These are phyloP conservation scores for Anseranas semipalmata DNA, from an alignment of 2,113 vertebrate genomes.

Conservation along the genomic window DNA sequence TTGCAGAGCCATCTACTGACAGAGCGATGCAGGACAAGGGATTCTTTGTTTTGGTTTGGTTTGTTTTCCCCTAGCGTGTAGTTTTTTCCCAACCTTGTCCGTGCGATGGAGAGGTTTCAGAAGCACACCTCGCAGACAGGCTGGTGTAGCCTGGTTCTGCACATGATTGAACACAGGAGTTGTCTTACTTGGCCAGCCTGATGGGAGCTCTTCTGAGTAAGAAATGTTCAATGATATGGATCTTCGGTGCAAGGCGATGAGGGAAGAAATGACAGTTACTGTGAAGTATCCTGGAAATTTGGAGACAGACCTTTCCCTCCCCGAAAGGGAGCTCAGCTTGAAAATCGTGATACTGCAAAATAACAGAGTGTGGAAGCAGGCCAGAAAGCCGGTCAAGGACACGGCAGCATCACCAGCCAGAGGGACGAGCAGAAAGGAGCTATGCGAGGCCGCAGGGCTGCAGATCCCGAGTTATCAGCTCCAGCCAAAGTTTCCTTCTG, in stretches of 20 bases:
- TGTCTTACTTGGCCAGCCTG: not conserved
- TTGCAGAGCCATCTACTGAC: conserved; percentile 49
- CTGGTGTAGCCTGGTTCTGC: not conserved
- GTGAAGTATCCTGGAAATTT: not conserved
- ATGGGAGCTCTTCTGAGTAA: not conserved
- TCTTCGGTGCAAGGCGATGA: not conserved
- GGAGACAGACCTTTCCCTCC: not conserved
- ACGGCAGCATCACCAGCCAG: not conserved
- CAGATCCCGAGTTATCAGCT: not conserved
- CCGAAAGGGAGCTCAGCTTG: not conserved
- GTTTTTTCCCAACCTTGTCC: not conserved
- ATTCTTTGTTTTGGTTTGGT: accelerated
- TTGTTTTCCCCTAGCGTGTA: accelerated
- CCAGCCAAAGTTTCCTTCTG: not conserved
- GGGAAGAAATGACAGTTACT: not conserved
- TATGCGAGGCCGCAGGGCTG: not conserved
- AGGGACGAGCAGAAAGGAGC: not conserved
- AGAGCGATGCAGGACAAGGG: not conserved
- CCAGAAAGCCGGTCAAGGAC: not conserved
- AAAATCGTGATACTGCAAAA: not conserved
- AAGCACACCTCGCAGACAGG: not conserved
- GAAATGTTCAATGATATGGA: not conserved
- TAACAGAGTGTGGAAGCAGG: accelerated
- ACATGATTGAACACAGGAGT: not conserved
- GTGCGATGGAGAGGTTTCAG: not conserved